These are phyloP conservation scores for Ophion ellenae DNA, from an alignment of 2,888 invertebrate species.

Conservation along the genomic window DNA sequence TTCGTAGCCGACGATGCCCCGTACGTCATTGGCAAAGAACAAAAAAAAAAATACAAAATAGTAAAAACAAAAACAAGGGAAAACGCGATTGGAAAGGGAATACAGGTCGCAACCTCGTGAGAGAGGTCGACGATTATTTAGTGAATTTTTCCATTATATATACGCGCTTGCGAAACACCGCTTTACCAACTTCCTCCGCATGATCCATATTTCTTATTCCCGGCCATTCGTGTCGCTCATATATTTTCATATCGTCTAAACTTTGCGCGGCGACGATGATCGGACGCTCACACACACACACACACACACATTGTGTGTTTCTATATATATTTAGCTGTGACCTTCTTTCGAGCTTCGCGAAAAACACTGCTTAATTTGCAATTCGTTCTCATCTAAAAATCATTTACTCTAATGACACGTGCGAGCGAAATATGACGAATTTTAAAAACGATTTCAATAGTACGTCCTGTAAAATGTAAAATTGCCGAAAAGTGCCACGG, in stretches of 20 bases:
- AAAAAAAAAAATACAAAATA: not conserved
- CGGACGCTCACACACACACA: not conserved
- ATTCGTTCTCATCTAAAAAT: slow-evolving; percentile 18
- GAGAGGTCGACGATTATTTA: slow-evolving; percentile 78
- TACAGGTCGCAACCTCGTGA: slow-evolving; percentile 76
- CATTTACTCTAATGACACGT: not conserved
- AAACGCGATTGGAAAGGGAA: slow-evolving; percentile 41
- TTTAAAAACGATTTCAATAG: not conserved
- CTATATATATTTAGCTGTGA: slow-evolving; percentile 15
- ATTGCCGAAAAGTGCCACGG: not conserved
- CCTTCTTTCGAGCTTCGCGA: slow-evolving; percentile 31
- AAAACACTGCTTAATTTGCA: slow-evolving; percentile 12
- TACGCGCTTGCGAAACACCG: slow-evolving; percentile 68
- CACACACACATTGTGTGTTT: too few relatives aligned
- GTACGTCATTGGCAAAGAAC: not conserved
- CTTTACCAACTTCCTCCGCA: slow-evolving; percentile 75
- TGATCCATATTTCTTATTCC: slow-evolving; percentile 67
- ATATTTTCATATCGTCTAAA: slow-evolving; percentile 35
- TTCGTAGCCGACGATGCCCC: slow-evolving; percentile 45
- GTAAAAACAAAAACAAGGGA: slow-evolving; percentile 62
- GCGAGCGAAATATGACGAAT: not conserved
- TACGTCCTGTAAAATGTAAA: slow-evolving; percentile 6
- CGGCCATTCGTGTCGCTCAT: not conserved
- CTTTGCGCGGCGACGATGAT: not conserved
- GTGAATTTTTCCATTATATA: slow-evolving; percentile 73